Base-by-base conservation (phyloP, 23 tunicate species). In the Clavelina lepadiformis region DNA sequence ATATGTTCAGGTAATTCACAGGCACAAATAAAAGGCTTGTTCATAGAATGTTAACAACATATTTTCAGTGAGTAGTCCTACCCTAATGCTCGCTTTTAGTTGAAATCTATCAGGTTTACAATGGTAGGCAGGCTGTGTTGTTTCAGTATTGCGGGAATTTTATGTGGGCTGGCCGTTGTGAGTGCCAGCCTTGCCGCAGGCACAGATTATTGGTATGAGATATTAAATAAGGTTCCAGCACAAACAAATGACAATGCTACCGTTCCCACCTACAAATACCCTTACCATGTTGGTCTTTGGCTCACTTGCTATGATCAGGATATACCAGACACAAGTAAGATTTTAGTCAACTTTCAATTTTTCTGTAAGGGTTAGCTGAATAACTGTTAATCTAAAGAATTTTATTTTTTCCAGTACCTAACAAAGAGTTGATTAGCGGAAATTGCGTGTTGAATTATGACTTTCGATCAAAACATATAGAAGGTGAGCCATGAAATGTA, bases 231-330 rank as follows among this genome's bases (percentile, higher is more conserved):
- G 11, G 11, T 15, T 15, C 11, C 15, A 8, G 13, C 11, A 11
- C 11, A 41, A 11, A 41, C 13, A 11, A 15, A 41, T 8, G 11
- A 11, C 11, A 41, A 41, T 41, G 49, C 49, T 8, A 41, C 49
- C 13, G 13, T 41, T 41, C 49, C 49, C 15, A 15, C 13, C 11
- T 11, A 8, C 13, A 11, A 8, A 41, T 75, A 56, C 35, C 59
- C 81, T 8, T 75, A 23, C 34, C 60, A 68, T 22, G n/a, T 33
- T 67, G 81, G 81, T 19, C 38, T 75, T 36, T 75, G 71, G 63
- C 22, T 65, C 31, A 75, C 81, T 23, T 75, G 81, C 31, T 75
- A 75, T 38, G 62, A 65, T 2, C 30, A 75, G 3, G 73, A 51
- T 22, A 65, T 66, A 22, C 81, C 81, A 19, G 60, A 63, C 24